Evolutionary conservation across 2,113 vertebrate genomes (phyloP), one percentile per base, ranked within the genome.

Genomic region (Tenebrosternarchus preto): DNA sequence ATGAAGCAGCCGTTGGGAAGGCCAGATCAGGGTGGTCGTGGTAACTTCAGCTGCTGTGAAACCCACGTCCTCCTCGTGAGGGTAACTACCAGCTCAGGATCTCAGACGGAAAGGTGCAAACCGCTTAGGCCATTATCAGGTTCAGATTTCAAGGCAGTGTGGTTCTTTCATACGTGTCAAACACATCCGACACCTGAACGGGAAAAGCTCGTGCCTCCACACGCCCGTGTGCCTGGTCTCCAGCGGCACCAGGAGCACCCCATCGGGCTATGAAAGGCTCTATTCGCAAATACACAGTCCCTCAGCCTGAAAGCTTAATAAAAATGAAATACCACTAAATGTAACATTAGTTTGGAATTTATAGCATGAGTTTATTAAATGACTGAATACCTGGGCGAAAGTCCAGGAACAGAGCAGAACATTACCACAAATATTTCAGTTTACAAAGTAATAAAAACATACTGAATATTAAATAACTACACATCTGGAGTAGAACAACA

Each of bases 181-280:
- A 76, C 15, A 61, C 46, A 57, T 19, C 24, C 39, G 74, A 72
- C 74, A 77, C 69, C 46, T 22, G 64, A 61, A 77, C 36, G 67
- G 72, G 61, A 55, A 61, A 2, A 5, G n/a, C 63, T 70, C 64
- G n/a, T 64, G 80, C 60, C 74, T 82, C 68, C 55, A 73, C 74
- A 82, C 27, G 80, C 67, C 68, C 25, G 57, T 19, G 77, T 53
- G 66, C 22, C 55, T n/a, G 43, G 36, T 20, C 17, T 17, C 39
- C 60, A 8, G 5, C 2, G 46, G 19, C 53, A 78, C 8, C 12
- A 66, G 8, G 22, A 29, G 57, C 57, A 64, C 66, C 15, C 16
- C 50, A 33, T 64, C 50, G 33, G 7, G 27, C 16, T 66, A 6
- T 17, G 17, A 36, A 56, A 63, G 46, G 22, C 16, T 15, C 29